These are phyloP conservation scores for Monopterus albus DNA, from an alignment of 2,113 vertebrate species.

Conservation along the genomic window DNA sequence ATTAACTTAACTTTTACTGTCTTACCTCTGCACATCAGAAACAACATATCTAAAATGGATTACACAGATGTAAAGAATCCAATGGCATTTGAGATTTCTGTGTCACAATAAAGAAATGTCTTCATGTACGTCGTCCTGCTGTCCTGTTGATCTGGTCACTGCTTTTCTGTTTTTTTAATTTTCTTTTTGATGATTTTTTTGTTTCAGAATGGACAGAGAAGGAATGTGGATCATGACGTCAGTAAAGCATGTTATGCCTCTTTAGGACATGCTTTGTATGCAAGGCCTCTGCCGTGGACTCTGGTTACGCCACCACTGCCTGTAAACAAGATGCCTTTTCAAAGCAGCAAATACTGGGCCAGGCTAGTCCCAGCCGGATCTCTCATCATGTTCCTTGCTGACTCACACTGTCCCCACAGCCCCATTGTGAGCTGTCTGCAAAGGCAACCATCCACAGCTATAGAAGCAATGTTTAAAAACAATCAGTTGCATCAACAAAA, in stretches of 20 bases:
- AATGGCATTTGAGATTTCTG: constrained; percentile 81
- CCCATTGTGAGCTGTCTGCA: not conserved
- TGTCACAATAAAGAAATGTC: constrained; percentile 87
- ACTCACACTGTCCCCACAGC: not conserved
- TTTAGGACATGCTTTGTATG: constrained; percentile 21
- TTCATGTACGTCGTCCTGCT: constrained; percentile 73
- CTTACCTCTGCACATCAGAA: constrained; percentile 87
- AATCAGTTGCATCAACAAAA: too few relatives aligned
- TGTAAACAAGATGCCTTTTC: constrained; percentile 56
- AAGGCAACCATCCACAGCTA: not conserved
- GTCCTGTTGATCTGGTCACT: not conserved
- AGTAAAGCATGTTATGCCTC: constrained; percentile 14
- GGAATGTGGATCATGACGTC: not conserved
- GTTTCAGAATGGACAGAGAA: not conserved
- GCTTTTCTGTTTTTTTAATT: not conserved
- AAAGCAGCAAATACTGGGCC: constrained; percentile 33
- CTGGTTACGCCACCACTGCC: constrained; percentile 47
- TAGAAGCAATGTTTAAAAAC: not conserved
- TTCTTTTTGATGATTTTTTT: not conserved
- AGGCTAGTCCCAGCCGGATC: constrained; percentile 66
- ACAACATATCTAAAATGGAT: constrained; percentile 89
- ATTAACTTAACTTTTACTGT: constrained; percentile 91
- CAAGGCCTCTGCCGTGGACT: not conserved
- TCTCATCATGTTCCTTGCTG: not conserved
- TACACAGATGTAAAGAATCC: constrained; percentile 83